These are phyloP conservation scores for Tragelaphus buxtoni DNA, from an alignment of 2,113 vertebrate species.

Conservation along the genomic window DNA sequence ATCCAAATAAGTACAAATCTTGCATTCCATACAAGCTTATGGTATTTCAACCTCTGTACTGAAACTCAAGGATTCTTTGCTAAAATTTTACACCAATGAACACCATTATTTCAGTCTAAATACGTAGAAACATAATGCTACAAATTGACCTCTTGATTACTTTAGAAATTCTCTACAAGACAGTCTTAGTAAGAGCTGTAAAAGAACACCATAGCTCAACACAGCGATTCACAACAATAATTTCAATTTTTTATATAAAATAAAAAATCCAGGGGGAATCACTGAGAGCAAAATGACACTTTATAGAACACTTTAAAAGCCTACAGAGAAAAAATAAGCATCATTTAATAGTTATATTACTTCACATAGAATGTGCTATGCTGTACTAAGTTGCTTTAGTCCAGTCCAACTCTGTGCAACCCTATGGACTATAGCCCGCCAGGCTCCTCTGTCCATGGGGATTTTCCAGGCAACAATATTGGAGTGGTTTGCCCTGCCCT, in stretches of 20 bases:
- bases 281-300: not conserved
- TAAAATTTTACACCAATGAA: not conserved
- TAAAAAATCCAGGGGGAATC: not conserved
- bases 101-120: not conserved
- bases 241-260: not conserved
- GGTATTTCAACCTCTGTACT: not conserved
- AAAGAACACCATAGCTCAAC: not conserved
- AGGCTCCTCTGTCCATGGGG: not conserved
- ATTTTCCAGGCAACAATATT: not conserved
- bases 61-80: not conserved
- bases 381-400: not conserved
- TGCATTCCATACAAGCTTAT: not conserved
- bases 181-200: not conserved
- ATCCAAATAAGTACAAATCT: not conserved
- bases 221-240: not conserved
- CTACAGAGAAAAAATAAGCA: not conserved
- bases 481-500: not conserved
- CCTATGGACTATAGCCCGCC: not conserved
- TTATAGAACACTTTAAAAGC: not conserved
- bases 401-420: not conserved
- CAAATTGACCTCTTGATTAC: not conserved
- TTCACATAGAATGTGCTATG: not conserved
- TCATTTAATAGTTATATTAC: not conserved
- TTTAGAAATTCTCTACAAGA: not conserved
- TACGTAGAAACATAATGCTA: not conserved